Evolutionary conservation across 2,797 vertebrate species (phyloP), one percentile per base, ranked within the genome.

Genomic region (Pseudochromis fuscus): DNA sequence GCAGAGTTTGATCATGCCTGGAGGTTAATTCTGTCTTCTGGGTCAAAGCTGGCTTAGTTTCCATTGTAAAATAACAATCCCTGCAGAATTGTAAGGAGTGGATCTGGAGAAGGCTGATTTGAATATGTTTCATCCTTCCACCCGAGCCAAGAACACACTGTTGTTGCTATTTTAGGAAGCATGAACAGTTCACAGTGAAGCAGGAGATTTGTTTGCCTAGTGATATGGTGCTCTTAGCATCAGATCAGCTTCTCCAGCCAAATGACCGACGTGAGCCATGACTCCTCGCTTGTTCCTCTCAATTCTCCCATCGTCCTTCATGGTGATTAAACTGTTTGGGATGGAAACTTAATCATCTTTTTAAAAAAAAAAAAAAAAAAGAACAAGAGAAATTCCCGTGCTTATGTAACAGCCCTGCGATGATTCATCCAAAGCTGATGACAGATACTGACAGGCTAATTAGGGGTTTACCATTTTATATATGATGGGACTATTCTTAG

Each of bases 11-110:
- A 88, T 92, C 40, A 77, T 79, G 75, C 84, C 86, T 82, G 66
- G 81, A 83, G 88, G 89, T 92, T 91, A 89, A 92, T 90, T 91
- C 28, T 86, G 83, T 89, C 88, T 91, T 93, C 88, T 90, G 84
- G 87, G 90, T 91, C 86, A 91, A 85, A 72, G 88, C 81, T 85
- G 85, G 86, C 89, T 92, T 91, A 91, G 82, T 90, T 88, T 84
- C 79, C 67, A 88, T 90, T 93, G 87, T 93, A 81, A 88, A 83
- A 85, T 85, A 84, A 86, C 87, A 92, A 90, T 93, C 89, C 86
- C 77, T 50, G 65, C 67, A 82, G 85, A 89, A 86, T 88, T 88
- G 86, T 81, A 75, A 84, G 76, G 58, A 77, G 75, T 24, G 46
- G 82, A 84, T 88, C 65, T 78, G 78, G 61, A 72, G 73, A 86